A percentile compares a stretch with the other conserved stretches of the same genome.
Conservation (phyloP, 2,888 invertebrate genomes). For the Eupithecia subfuscata region DNA sequence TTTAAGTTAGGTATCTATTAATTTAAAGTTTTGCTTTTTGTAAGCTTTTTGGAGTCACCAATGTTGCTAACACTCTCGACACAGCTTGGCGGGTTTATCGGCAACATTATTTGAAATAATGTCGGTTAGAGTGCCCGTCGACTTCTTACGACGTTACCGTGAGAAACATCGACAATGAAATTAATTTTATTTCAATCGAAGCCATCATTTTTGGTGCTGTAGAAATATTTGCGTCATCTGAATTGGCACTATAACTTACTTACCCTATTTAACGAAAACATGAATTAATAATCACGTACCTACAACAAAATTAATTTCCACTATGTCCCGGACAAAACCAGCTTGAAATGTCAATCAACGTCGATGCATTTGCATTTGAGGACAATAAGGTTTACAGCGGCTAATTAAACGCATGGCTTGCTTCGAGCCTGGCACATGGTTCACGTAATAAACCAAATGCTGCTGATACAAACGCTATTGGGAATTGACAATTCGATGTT, state of each 20-base stretch:
- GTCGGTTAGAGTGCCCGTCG: neutral
- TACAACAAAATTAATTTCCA: constrained; percentile 7
- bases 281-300: neutral
- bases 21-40: no score
- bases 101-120: neutral
- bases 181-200: no score
- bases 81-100: no score
- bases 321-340: neutral
- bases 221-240: neutral
- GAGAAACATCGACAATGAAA: neutral
- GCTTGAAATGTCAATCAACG: constrained; percentile 22
- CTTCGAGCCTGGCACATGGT: constrained; percentile 36
- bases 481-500: constrained; percentile 15
- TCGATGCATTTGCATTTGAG: constrained; percentile 34
- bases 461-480: constrained; percentile 34
- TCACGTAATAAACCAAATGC: constrained; percentile 42
- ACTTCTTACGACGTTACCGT: no score
- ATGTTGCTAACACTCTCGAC: no score
- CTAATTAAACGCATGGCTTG: constrained; percentile 31
- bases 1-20: no score
- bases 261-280: neutral
- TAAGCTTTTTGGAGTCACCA: no score
- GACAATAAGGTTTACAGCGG: constrained; percentile 15
- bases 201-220: no score
- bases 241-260: neutral